Evolutionary conservation across 2,113 vertebrate species (phyloP), one percentile per base, ranked within the genome.

Genomic region (Fulica atra): DNA sequence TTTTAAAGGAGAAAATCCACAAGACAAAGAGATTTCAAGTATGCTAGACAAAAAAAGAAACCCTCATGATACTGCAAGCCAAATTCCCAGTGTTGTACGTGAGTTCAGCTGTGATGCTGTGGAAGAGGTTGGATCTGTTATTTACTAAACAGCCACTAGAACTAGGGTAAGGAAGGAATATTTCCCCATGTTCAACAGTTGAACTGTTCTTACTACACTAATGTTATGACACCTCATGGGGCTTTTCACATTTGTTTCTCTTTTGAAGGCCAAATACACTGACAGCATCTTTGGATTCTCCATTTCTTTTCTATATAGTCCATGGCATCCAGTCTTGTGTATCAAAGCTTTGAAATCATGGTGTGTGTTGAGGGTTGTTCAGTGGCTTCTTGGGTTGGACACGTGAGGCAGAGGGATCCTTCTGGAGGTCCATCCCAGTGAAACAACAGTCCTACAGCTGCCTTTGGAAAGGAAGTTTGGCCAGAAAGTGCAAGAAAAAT

Each of bases 321-420:
- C 16, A 2, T 1, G 5, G 10, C 13, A 8, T 14, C 13, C 3
- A 13, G 4, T 72, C 46, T 65, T 68, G 10, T 3, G 19, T 12
- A 24, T 16, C 24, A 48, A 51, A 88, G 29, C 20, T 16, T 73
- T 31, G 42, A 35, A 2, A 50, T 13, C 2, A 3, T 31, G 66
- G 7, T 23, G 38, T 0, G 1, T 2, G 2, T 16, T 65, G 6
- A 51, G 65, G 46, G 26, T 14, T 29, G 10, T 36, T 80, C 14
- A 28, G 29, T 11, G 38, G 8, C n/a, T 81, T 31, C 4, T 7
- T n/a, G 59, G 9, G 74, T 35, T 56, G 50, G 44, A 38, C 6
- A 15, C 5, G 3, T 0, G 0, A 7, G 48, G 25, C 42, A 69
- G 48, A 64, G 23, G 6, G 19, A 9, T 13, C 50, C 15, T 73